Conservation (phyloP, 2,113 vertebrate genomes). For the Sceloporus undulatus region DNA sequence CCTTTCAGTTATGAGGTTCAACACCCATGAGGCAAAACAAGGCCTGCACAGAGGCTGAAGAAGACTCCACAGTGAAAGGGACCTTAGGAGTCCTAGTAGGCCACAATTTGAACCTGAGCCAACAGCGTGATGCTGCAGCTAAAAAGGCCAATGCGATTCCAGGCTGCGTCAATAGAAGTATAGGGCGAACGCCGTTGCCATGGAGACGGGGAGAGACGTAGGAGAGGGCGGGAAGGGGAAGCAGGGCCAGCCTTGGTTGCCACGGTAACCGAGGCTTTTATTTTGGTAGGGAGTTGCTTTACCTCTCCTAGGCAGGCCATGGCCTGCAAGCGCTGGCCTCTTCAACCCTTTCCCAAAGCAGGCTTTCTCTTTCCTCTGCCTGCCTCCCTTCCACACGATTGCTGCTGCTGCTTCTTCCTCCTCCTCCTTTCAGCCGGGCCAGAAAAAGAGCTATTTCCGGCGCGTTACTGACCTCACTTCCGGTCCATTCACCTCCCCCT, state of each 20-base stretch:
- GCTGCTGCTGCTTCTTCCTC: background rate
- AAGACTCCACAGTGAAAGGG: too few species aligned
- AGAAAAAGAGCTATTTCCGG: conserved; percentile 51
- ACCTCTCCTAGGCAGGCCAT: conserved; percentile 66
- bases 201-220: background rate
- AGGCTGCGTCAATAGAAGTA: too few species aligned
- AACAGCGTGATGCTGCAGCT: too few species aligned
- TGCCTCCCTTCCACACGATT: too few species aligned
- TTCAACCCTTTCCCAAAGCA: conserved; percentile 13
- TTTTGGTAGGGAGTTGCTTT: background rate
- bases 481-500: conserved; percentile 35
- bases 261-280: background rate
- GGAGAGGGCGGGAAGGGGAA: rapidly evolving
- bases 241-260: background rate
- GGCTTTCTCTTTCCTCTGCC: too few species aligned
- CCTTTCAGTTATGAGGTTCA: too few species aligned
- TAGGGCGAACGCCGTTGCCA: background rate
- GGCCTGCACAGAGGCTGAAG: too few species aligned
- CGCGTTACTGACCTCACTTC: conserved; percentile 60
- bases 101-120: too few species aligned
- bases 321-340: conserved; percentile 8
- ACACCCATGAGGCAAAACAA: too few species aligned
- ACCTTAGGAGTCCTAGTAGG: too few species aligned
- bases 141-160: too few species aligned
- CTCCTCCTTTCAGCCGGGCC: conserved; percentile 42